phyloP scores from a whole-genome alignment of 2,113 vertebrate species.

The Etheostoma cragini region DNA sequence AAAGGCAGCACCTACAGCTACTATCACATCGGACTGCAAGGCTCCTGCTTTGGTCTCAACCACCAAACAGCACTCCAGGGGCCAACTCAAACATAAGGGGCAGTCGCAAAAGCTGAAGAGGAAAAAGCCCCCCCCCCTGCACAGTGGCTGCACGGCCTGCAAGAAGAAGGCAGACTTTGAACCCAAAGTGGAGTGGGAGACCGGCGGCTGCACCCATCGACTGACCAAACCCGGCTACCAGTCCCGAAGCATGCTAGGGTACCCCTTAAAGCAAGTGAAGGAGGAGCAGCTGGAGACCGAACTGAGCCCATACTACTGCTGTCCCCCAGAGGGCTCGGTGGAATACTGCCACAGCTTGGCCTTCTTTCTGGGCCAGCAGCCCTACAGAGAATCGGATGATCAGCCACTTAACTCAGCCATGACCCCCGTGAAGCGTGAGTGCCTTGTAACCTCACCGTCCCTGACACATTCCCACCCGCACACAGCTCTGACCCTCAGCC shows the following conservation, averaged over 20 bases:
- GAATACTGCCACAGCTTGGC: conserved; percentile 91
- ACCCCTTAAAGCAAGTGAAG: conserved; percentile 82
- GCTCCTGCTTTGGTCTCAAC: conserved; percentile 21
- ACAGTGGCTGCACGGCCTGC: conserved; percentile 83
- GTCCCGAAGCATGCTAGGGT: conserved; percentile 79
- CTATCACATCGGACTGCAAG: conserved; percentile 68
- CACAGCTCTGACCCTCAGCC: conserved; percentile 79
- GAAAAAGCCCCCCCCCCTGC: conserved; percentile 35
- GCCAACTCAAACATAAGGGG: conserved; percentile 82
- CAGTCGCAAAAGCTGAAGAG: conserved; percentile 61
- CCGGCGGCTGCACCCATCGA: conserved; percentile 59
- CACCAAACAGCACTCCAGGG: conserved; percentile 57
- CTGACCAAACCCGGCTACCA: conserved; percentile 81
- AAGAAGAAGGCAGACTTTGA: conserved; percentile 83
- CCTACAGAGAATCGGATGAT: conserved; percentile 73
- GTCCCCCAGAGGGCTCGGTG: conserved; percentile 83
- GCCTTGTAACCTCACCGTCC: conserved; percentile 83
- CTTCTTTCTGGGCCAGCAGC: conserved; percentile 88
- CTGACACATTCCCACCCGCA: conserved; percentile 80
- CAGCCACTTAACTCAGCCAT: conserved; percentile 67
- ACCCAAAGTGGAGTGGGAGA: conserved; percentile 81
- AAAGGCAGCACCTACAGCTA: conserved; percentile 73
- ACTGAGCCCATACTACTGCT: conserved; percentile 85
- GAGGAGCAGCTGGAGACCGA: conserved; percentile 82
- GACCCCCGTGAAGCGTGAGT: conserved; percentile 92